Percentiles rank a stretch among this genome's conserved stretches.
Evolutionary conservation across 1,140 invertebrate genomes (phyloP).

Genomic region (Platorchestia sp.): DNA sequence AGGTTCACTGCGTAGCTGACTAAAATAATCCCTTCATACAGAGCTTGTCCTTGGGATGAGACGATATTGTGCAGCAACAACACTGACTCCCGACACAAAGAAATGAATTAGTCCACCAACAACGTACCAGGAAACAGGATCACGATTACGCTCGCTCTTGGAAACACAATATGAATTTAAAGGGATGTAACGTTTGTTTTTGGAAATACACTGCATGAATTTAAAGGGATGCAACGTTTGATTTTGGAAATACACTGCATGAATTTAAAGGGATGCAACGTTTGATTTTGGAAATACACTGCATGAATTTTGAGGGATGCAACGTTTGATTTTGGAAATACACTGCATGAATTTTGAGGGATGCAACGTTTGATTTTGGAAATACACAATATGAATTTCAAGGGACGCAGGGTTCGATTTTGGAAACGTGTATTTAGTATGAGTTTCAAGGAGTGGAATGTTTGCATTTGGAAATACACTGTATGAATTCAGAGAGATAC

Average conservation of each 20-base stretch:
- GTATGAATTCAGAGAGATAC: no score
- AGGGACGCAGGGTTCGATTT: no score
- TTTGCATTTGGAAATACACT: no score
- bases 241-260: not conserved
- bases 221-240: not conserved
- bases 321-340: no score
- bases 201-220: not conserved
- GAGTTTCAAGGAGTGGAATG: no score
- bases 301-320: not conserved
- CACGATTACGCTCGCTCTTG: not conserved
- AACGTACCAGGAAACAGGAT: not conserved
- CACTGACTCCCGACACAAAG: not conserved
- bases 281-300: not conserved
- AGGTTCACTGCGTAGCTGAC: not conserved
- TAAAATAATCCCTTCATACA: not conserved
- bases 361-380: no score
- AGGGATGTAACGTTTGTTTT: not conserved
- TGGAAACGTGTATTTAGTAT: no score
- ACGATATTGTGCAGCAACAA: not conserved
- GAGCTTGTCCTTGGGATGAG: not conserved
- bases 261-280: not conserved
- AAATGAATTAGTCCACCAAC: not conserved
- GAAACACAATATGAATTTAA: not conserved
- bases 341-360: no score
- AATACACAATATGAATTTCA: no score